Evolutionary conservation across 2,888 invertebrate species (phyloP).

Genomic region (Hemistola chrysoprasaria): DNA sequence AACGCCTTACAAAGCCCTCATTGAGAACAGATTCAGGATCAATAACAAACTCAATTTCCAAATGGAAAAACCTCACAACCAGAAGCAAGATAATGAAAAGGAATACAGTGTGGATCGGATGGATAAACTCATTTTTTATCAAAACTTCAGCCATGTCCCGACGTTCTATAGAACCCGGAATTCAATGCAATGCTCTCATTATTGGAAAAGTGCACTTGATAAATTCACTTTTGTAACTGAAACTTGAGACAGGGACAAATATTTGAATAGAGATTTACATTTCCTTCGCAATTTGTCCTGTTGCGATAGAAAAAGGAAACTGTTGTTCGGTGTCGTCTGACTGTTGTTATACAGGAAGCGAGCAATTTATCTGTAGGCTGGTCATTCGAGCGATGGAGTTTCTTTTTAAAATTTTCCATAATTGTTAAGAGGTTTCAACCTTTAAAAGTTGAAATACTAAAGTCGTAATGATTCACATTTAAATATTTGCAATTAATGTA

Average conservation of each 20-base stretch:
- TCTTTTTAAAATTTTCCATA: no score
- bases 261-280: constrained; percentile 29
- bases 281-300: constrained; percentile 22
- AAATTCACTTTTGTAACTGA: constrained; percentile 33
- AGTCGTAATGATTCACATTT: no score
- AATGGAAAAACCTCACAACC: constrained; percentile 36
- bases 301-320: constrained; percentile 16
- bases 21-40: constrained; percentile 23
- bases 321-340: constrained; percentile 10
- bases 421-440: no score
- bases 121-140: constrained; percentile 31
- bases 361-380: neutral
- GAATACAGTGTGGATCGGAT: constrained; percentile 33
- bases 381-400: no score
- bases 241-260: constrained; percentile 32
- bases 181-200: constrained; percentile 46
- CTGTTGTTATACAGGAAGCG: constrained; percentile 4
- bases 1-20: neutral
- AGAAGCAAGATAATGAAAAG: constrained; percentile 37
- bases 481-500: no score
- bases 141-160: constrained; percentile 40
- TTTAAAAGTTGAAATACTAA: no score
- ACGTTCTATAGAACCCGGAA: constrained; percentile 41
- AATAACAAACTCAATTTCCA: constrained; percentile 34
- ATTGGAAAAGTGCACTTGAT: constrained; percentile 38